Conservation (phyloP, 2,113 vertebrate genomes). For the Lycaon pictus region DNA sequence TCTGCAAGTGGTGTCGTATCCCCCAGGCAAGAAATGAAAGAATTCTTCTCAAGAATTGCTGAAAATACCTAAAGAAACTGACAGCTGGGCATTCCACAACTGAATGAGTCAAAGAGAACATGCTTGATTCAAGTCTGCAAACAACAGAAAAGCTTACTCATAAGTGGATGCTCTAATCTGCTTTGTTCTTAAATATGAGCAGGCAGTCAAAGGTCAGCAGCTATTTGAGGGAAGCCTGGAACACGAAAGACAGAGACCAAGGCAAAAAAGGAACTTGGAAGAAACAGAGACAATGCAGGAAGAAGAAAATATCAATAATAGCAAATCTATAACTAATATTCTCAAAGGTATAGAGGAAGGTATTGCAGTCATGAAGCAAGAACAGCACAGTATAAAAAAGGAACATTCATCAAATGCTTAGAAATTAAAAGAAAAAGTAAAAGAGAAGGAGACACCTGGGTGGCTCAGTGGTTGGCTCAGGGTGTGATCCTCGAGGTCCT, state of each 20-base stretch:
- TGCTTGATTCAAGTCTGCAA: background rate
- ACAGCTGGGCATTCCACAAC: background rate
- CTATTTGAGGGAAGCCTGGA: background rate
- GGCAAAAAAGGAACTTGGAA: background rate
- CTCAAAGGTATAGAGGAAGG: background rate
- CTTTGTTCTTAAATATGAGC: background rate
- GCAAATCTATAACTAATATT: background rate
- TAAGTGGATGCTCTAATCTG: background rate
- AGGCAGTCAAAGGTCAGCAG: background rate
- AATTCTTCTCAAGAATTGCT: background rate
- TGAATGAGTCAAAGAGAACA: background rate
- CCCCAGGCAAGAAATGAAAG: background rate
- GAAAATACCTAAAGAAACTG: background rate
- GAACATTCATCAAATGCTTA: background rate
- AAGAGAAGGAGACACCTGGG: no score
- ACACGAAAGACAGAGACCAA: background rate
- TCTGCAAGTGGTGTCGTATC: background rate
- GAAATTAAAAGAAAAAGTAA: background rate
- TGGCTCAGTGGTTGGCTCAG: no score
- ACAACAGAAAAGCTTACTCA: background rate
- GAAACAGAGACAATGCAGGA: background rate
- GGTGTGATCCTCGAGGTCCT: no score
- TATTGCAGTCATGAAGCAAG: background rate
- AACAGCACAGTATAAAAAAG: background rate
- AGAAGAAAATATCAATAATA: background rate